Conservation (phyloP, 2,113 vertebrate genomes). For the Cryptoleucopteryx plumbea region DNA sequence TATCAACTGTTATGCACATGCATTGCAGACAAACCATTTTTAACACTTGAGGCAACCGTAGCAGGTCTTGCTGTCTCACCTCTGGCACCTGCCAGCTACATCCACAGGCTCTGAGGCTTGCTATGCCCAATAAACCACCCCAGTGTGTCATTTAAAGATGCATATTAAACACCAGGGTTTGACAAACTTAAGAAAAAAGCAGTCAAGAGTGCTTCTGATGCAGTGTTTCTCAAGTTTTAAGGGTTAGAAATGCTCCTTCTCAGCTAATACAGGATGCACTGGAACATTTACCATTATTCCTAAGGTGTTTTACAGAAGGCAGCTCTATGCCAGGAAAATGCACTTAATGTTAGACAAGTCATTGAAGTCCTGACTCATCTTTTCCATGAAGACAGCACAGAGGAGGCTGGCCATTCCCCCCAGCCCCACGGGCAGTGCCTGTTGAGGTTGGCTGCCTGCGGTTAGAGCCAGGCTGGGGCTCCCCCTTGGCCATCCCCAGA, state of each 20-base stretch:
- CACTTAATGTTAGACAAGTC: background rate
- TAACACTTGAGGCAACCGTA: too few relatives aligned
- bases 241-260: background rate
- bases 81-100: background rate
- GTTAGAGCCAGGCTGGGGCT: background rate
- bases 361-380: background rate
- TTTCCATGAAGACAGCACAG: background rate
- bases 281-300: background rate
- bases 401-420: background rate
- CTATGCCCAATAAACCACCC: background rate
- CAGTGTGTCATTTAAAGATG: background rate
- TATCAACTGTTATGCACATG: background rate
- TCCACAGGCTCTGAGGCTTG: background rate
- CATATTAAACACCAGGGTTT: background rate
- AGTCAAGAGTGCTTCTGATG: background rate
- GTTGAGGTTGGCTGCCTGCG: rapidly evolving
- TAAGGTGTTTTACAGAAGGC: background rate
- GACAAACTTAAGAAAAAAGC: background rate
- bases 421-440: background rate
- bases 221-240: background rate
- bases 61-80: background rate
- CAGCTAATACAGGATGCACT: too few relatives aligned
- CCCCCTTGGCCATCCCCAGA: too few relatives aligned
- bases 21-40: background rate
- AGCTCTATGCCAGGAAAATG: background rate